Base-by-base conservation (phyloP, 2,113 vertebrate genomes). In the Dipodomys merriami region DNA sequence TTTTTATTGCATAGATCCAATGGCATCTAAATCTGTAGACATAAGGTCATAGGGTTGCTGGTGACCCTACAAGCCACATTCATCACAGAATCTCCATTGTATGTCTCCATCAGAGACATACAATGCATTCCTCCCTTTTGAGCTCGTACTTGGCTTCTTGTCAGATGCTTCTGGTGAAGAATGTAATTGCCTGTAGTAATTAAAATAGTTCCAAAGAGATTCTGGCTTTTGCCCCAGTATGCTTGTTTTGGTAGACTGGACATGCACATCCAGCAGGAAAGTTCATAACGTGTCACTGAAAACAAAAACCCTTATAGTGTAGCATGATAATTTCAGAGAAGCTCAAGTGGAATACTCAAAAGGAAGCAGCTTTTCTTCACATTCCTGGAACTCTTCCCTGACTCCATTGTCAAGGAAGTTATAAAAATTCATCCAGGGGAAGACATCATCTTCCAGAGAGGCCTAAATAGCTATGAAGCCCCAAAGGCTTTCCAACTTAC, bases 41-140 rank as follows among this genome's bases (percentile, higher is more conserved):
- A 85, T 65, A 91, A 79, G 39, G 22, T 71, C 44, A 76, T 73
- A 64, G 30, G 25, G 7, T 69, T 87, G 4, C 30, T 73, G 33
- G 65, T 67, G 22, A 76, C 29, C 25, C n/a, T 57, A 74, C 25
- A 94, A 74, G 44, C 85, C n/a, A 68, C 22, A 88, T 77, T n/a
- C 71, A 72, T 46, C 74, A 88, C 67, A 92, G 76, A 49, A 67
- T 86, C 20, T 44, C 23, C 49, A 91, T 94, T 94, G 91, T 86
- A 30, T 91, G 83, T 35, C 39, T 83, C 44, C 30, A 85, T 18
- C 6, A 88, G 67, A 8, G 30, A 22, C 69, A 88, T 39, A 92
- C 15, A 90, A 46, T 46, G 69, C 53, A 93, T 94, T 96, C 88
- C 25, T 96, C 20, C 29, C 15, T 67, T 76, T 90, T 93, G 79